Conservation (phyloP, 1,140 invertebrate genomes). For the Achroia grisella region DNA sequence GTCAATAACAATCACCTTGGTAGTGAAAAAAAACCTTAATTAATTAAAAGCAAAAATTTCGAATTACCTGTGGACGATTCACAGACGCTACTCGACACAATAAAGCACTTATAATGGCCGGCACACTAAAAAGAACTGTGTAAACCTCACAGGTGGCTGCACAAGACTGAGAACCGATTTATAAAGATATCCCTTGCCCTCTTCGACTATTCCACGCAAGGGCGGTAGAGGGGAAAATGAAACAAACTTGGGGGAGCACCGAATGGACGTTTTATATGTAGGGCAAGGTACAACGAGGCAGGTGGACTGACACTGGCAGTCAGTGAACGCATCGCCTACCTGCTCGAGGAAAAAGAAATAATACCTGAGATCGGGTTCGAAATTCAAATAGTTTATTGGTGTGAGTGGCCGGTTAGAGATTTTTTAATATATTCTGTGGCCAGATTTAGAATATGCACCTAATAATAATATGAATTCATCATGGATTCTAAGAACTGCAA, state of each 20-base stretch:
- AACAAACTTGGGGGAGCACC: slow-evolving; percentile 18
- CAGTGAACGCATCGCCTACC: slow-evolving; percentile 31
- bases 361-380: slow-evolving; percentile 38
- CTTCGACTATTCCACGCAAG: slow-evolving; percentile 11
- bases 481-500: no score
- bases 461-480: no score
- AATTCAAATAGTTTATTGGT: slow-evolving; percentile 16
- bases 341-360: slow-evolving; percentile 36
- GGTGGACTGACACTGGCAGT: slow-evolving; percentile 22
- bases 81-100: slow-evolving; percentile 23
- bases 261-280: slow-evolving; percentile 5
- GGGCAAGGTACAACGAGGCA: slow-evolving; percentile 20
- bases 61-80: slow-evolving; percentile 20
- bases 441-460: no score
- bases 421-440: neutral
- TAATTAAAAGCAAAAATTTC: neutral
- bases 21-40: no score
- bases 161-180: slow-evolving; percentile 30
- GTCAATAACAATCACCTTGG: no score
- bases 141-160: slow-evolving; percentile 42
- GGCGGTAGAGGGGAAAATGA: slow-evolving; percentile 31
- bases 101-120: slow-evolving; percentile 22
- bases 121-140: slow-evolving; percentile 26
- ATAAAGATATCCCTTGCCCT: slow-evolving; percentile 18
- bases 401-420: slow-evolving; percentile 9